These are phyloP conservation scores for Oppia nitens DNA, from an alignment of 1,140 invertebrate species.

Conservation along the genomic window DNA sequence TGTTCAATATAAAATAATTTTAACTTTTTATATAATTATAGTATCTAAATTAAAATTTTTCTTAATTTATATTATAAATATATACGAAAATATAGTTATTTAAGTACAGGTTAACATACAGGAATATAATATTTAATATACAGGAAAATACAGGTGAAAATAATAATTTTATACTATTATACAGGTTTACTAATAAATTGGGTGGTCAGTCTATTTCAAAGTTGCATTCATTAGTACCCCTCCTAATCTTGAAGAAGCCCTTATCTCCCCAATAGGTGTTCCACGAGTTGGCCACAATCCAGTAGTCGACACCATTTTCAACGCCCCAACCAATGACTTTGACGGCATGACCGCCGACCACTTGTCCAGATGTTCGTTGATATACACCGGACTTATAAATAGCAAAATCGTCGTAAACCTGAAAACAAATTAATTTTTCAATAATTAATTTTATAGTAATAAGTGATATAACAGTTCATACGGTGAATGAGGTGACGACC, in stretches of 20 bases:
- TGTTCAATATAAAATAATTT: too few relatives aligned
- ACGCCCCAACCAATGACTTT: neutral
- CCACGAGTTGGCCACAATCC: constrained; percentile 15
- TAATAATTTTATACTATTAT: too few relatives aligned
- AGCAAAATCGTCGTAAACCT: constrained; percentile 71
- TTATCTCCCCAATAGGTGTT: constrained; percentile 12
- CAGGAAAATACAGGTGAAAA: too few relatives aligned
- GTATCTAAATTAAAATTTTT: too few relatives aligned
- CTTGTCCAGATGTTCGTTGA: constrained; percentile 51
- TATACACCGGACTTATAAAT: constrained; percentile 75
- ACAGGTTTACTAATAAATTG: neutral
- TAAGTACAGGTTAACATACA: too few relatives aligned
- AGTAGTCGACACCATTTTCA: constrained; percentile 1
- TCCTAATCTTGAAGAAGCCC: constrained; percentile 10
- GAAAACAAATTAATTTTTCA: constrained; percentile 77
- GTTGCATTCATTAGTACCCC: neutral
- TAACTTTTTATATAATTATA: too few relatives aligned
- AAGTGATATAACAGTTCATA: too few relatives aligned
- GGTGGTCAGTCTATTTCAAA: neutral
- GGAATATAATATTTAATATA: too few relatives aligned
- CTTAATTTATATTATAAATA: too few relatives aligned
- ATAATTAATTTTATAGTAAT: constrained; percentile 71
- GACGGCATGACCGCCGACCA: constrained; percentile 43
- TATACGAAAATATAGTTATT: too few relatives aligned
- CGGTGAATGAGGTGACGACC: too few relatives aligned